These are phyloP conservation scores for Sinohyriopsis cumingii DNA, from an alignment of 2,888 invertebrate genomes.

Conservation along the genomic window DNA sequence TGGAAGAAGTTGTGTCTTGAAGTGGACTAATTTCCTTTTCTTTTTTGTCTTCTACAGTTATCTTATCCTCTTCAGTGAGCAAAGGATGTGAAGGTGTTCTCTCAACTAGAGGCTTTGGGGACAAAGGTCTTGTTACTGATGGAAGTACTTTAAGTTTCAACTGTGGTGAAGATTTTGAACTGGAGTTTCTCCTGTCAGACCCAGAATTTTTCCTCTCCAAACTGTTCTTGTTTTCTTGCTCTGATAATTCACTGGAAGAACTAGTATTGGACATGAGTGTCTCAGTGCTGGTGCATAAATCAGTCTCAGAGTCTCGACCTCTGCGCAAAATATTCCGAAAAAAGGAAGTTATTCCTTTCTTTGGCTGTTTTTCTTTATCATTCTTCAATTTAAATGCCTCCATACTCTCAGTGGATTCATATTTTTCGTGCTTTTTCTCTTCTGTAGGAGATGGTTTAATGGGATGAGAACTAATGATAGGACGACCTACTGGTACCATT, in stretches of 20 bases:
- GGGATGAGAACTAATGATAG: conserved; percentile 34
- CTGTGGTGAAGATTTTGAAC: conserved; percentile 33
- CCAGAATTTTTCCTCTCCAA: conserved; percentile 15
- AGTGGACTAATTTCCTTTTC: neutral
- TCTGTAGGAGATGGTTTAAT: conserved; percentile 15
- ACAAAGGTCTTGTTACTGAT: conserved; percentile 16
- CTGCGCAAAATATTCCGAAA: conserved; percentile 56
- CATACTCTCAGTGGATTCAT: conserved; percentile 16
- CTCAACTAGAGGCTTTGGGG: conserved; percentile 23
- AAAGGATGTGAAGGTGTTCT: conserved; percentile 10
- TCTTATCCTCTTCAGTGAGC: conserved; percentile 5
- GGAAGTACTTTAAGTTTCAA: conserved; percentile 42
- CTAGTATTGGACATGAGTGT: conserved; percentile 19
- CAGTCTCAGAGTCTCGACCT: conserved; percentile 42
- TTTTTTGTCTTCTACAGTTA: conserved; percentile 1
- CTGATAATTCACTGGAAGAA: conserved; percentile 19
- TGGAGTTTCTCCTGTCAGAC: conserved; percentile 20
- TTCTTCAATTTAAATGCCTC: conserved; percentile 26
- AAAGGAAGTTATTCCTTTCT: conserved; percentile 56
- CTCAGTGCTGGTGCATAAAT: conserved; percentile 24
- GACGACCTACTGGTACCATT: conserved; percentile 59
- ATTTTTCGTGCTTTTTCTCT: conserved; percentile 1
- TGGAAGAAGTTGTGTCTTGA: conserved; percentile 1
- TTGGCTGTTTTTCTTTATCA: conserved; percentile 29
- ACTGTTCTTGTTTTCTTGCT: conserved; percentile 22